Percentiles rank a stretch among this genome's conserved stretches.
Evolutionary conservation across 2,113 vertebrate species (phyloP).

Genomic region (Leptobrachium leishanense): DNA sequence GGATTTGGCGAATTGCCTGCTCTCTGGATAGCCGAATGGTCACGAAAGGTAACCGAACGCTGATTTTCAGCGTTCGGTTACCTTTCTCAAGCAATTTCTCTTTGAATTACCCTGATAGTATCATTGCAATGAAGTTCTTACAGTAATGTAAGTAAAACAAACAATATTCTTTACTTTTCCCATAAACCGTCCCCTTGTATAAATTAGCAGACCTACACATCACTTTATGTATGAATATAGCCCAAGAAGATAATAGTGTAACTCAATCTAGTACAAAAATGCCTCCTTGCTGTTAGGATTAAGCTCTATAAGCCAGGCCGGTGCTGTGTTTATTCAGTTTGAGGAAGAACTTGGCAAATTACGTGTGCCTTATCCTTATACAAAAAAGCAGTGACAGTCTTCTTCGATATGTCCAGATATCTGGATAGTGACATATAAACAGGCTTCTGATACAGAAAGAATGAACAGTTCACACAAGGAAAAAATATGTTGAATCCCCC

Average conservation of each 20-base stretch:
- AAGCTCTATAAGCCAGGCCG: neutral
- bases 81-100: no score
- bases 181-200: no score
- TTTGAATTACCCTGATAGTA: no score
- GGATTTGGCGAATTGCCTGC: no score
- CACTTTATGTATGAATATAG: no score
- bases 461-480: neutral
- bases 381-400: neutral
- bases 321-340: neutral
- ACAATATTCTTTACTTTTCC: no score
- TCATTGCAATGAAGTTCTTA: no score
- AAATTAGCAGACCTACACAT: no score
- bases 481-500: neutral
- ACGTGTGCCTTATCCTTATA: neutral
- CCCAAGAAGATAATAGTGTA: neutral
- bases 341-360: slow-evolving; percentile 3
- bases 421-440: slow-evolving; percentile 6
- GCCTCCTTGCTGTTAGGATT: neutral
- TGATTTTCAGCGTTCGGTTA: no score
- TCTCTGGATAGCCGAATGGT: no score
- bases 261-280: neutral
- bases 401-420: neutral
- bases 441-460: slow-evolving; percentile 8
- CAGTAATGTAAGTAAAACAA: no score
- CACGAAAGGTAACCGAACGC: no score